Conservation (phyloP, 2,113 vertebrate species). For the Barnardius zonarius region DNA sequence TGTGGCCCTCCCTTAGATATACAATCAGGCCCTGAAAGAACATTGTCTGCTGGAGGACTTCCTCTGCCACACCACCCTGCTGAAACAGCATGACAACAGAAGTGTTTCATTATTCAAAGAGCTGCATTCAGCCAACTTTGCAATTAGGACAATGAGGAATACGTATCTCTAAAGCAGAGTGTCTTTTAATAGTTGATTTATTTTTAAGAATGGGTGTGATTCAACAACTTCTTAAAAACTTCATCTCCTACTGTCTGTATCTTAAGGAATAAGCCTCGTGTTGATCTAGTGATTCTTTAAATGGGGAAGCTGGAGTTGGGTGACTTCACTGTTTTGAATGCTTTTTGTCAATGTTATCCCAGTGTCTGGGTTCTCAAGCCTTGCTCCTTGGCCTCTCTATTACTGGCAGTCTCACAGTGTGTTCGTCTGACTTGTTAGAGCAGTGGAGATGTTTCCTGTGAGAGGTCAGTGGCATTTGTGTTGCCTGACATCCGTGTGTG, state of each 20-base stretch:
- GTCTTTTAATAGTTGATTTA: conserved; percentile 24
- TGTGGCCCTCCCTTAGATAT: conserved; percentile 45
- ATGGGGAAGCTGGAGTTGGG: not conserved
- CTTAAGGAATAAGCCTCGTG: not conserved
- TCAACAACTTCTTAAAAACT: not conserved
- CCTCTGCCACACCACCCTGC: conserved; percentile 51
- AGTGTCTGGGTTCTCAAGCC: not conserved
- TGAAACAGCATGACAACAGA: conserved; percentile 34
- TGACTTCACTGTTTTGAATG: not conserved
- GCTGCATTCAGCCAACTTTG: conserved; percentile 7
- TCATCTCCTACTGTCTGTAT: conserved; percentile 11
- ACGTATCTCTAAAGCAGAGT: not conserved
- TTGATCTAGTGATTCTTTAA: not conserved
- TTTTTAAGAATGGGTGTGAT: conserved; percentile 49
- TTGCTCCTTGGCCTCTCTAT: not conserved
- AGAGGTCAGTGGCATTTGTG: not conserved
- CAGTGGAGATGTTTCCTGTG: not conserved
- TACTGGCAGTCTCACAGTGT: not conserved
- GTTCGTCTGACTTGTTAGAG: not conserved
- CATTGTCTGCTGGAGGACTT: conserved; percentile 51
- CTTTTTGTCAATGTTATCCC: not conserved
- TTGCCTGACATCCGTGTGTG: accelerated
- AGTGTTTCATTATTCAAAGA: not conserved
- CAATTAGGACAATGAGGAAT: conserved; percentile 26
- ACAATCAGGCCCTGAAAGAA: conserved; percentile 30